phyloP scores from a whole-genome alignment of 1,140 invertebrate species.

The Cardiocondyla obscurior region DNA sequence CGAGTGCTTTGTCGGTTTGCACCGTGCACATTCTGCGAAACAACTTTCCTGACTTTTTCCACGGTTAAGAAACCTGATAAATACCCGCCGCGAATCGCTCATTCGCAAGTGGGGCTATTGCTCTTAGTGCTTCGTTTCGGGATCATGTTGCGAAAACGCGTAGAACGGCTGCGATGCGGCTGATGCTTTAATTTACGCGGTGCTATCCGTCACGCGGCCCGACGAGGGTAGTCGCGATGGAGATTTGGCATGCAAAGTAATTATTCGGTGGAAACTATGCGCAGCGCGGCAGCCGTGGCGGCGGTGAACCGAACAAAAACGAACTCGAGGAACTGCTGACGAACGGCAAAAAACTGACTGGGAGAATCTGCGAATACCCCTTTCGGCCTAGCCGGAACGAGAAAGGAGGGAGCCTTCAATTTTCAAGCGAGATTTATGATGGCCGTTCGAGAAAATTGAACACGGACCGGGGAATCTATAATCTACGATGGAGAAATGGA shows the following conservation, averaged over 20 bases:
- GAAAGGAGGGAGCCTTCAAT: conserved; percentile 59
- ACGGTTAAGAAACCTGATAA: conserved; percentile 29
- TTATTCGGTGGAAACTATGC: conserved; percentile 34
- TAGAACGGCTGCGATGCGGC: not conserved
- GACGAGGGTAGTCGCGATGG: conserved; percentile 16
- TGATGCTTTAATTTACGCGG: conserved; percentile 54
- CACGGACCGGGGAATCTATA: conserved; percentile 66
- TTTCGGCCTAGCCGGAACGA: conserved; percentile 16
- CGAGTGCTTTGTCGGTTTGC: conserved; percentile 30
- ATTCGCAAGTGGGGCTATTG: not conserved
- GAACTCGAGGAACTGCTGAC: conserved; percentile 13
- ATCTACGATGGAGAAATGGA: conserved; percentile 66
- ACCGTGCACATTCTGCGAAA: conserved; percentile 22
- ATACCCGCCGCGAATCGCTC: conserved; percentile 14
- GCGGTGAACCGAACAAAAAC: not conserved
- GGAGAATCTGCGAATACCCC: conserved; percentile 35
- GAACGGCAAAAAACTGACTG: conserved; percentile 14
- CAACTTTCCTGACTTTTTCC: conserved; percentile 10
- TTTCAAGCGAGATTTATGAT: conserved; percentile 64
- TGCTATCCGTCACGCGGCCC: conserved; percentile 25
- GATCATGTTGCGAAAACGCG: conserved; percentile 13
- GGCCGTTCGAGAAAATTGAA: conserved; percentile 68
- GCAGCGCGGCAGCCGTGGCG: not conserved
- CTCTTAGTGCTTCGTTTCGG: conserved; percentile 1
- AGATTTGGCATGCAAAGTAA: conserved; percentile 51